Conservation (phyloP, 2,113 vertebrate genomes). For the Charadrius vociferus region DNA sequence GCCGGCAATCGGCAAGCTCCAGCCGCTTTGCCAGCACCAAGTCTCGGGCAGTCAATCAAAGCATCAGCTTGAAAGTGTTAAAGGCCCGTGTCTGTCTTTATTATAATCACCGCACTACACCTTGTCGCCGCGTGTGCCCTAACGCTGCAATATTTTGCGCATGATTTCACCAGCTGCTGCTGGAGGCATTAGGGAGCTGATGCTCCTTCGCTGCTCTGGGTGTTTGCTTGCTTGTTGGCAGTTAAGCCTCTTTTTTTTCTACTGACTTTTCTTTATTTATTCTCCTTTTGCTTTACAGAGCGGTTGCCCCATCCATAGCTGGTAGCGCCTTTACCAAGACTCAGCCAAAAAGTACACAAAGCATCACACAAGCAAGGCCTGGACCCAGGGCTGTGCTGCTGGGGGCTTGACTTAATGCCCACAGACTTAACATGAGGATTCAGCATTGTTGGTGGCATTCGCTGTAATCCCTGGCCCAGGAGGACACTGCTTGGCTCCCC, state of each 20-base stretch:
- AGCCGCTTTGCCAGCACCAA: not conserved
- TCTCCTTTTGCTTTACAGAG: not conserved
- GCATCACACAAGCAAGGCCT: too few relatives aligned
- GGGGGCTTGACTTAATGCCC: not conserved
- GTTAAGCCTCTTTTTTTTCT: not conserved
- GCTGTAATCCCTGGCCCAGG: not conserved
- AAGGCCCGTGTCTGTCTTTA: not conserved
- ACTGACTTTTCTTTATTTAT: not conserved
- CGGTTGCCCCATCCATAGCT: not conserved
- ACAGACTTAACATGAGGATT: not conserved
- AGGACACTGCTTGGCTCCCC: not conserved
- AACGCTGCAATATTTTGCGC: not conserved
- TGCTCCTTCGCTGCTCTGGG: not conserved
- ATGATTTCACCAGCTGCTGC: slow-evolving; percentile 5
- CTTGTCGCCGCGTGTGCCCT: not conserved
- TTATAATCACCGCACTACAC: not conserved
- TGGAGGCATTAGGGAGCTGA: not conserved
- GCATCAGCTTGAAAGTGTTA: not conserved
- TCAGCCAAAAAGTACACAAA: not conserved
- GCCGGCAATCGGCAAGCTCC: not conserved
- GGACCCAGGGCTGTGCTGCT: not conserved
- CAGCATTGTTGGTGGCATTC: not conserved
- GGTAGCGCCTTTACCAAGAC: not conserved
- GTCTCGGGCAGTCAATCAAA: not conserved
- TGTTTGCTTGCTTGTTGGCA: not conserved